These are phyloP conservation scores for Atta texana DNA, from an alignment of 1,140 invertebrate genomes.

Conservation along the genomic window DNA sequence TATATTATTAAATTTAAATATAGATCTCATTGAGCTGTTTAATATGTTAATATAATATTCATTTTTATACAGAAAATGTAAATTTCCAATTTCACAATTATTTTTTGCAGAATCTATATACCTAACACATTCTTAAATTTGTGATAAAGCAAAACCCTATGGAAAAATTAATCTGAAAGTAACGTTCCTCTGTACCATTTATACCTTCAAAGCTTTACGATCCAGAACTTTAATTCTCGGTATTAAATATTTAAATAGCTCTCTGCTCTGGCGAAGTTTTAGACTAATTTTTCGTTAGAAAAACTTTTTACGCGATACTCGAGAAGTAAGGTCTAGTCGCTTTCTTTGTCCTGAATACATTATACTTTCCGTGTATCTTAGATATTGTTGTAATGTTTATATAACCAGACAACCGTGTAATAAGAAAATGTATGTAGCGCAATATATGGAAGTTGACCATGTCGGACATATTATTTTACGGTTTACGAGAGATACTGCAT, in stretches of 20 bases:
- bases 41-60: too few relatives aligned
- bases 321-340: background rate
- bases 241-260: slow-evolving; percentile 27
- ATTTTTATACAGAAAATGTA: too few relatives aligned
- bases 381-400: slow-evolving; percentile 33
- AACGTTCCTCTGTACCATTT: background rate
- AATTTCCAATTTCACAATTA: too few relatives aligned
- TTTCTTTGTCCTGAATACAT: background rate
- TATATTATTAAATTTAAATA: too few relatives aligned
- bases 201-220: background rate
- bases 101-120: too few relatives aligned
- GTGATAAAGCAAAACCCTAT: background rate
- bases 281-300: background rate
- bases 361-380: slow-evolving; percentile 1
- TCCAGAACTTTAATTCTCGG: slow-evolving; percentile 32
- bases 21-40: too few relatives aligned
- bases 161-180: slow-evolving; percentile 29
- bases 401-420: slow-evolving; percentile 32
- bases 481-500: background rate
- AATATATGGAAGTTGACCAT: slow-evolving; percentile 19
- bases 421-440: slow-evolving; percentile 28
- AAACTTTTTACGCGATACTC: slow-evolving; percentile 13
- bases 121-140: background rate
- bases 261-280: slow-evolving; percentile 14
- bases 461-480: slow-evolving; percentile 8